Base-by-base conservation (phyloP, 2,888 invertebrate species). In the Seira musarum region DNA sequence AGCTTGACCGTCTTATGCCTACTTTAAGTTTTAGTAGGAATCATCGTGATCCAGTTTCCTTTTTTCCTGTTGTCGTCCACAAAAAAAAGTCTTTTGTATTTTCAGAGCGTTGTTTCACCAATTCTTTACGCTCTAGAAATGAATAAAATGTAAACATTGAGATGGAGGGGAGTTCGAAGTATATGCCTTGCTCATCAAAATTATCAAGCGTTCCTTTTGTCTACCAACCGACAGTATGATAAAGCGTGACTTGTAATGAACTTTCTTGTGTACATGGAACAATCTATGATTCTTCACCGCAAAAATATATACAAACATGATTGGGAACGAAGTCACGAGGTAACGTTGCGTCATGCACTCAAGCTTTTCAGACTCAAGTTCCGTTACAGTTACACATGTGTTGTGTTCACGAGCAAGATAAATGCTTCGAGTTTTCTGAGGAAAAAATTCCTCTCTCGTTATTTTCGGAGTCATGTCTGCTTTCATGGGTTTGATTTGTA, bases 111-210 rank as follows among this genome's bases (percentile, higher is more conserved):
- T 53, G 53, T 53, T 53, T 53, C 53, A 53, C 53, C 53, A 53
- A 53, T 53, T 53, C 53, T 53, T 53, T 53, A 53, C 53, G 53
- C 53, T 53, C 53, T 17, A 53, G 53, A 53, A 53, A 53, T 53
- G 53, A 53, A 30, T 30, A 30, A 53, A 53, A 53, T 53, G 53
- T 53, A 53, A 53, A 53, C 53, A 53, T 53, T 53, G 53, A 2
- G 15, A 2, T 3, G 53, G 13, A 30, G 30, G 30, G 30, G 17
- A 53, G 53, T 53, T 53, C 3, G 17, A 53, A 15, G 53, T 53
- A 17, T 13, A 53, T 53, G 53, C 53, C 53, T 53, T 15, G 6
- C 2, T 17, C 17, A 53, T 53, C 53, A 13, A 53, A 53, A 13
- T 53, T 53, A 53, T 53, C 53, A 53, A 53, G 53, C n/a, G 17